Evolutionary conservation across 1,140 invertebrate species (phyloP), one percentile per base, ranked within the genome.

Genomic region (Trichogramma pretiosum): DNA sequence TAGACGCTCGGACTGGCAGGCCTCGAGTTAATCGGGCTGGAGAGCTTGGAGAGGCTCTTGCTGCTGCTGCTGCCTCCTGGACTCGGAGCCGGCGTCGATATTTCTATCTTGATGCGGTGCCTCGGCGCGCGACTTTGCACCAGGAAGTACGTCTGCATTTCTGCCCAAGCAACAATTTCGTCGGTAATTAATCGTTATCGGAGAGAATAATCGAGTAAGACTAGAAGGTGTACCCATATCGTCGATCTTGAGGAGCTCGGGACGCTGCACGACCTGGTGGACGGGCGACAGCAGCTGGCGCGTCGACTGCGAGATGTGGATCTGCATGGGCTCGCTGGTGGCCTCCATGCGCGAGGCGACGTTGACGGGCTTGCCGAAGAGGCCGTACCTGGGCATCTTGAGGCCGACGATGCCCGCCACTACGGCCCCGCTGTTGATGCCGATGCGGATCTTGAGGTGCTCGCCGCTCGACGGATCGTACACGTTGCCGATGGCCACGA

Each of bases 381-480:
- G 70, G 59, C 89, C 93, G 68, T 92, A 93, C n/a, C 88, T 73
- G 0, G 91, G 92, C 92, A 96, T 96, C 73, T 94, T 96, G 1
- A 93, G 65, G 0, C 93, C 93, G 1, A 97, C 93, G 19, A 96
- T 93, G 13, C 93, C 93, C 1, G 93, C 92, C 0, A 93, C 91
- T 2, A 95, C 91, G 2, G 89, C 85, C 0, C 90, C 89, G 2
- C 87, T 89, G 63, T 93, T 88, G 8, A 91, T 81, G 4, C 93
- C 93, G 3, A 96, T 86, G 54, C 93, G 74, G 53, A 96, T 93
- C 58, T 83, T 79, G 42, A 98, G 74, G 74, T 91, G 88, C 41
- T 87, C 80, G 13, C 87, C 86, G 58, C 89, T 92, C 5, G 89
- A 93, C 17, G 92, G 89, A 71, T 95, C 91, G 56, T 86, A 88